phyloP scores from a whole-genome alignment of 2,113 vertebrate species.

The Hemicordylus capensis region DNA sequence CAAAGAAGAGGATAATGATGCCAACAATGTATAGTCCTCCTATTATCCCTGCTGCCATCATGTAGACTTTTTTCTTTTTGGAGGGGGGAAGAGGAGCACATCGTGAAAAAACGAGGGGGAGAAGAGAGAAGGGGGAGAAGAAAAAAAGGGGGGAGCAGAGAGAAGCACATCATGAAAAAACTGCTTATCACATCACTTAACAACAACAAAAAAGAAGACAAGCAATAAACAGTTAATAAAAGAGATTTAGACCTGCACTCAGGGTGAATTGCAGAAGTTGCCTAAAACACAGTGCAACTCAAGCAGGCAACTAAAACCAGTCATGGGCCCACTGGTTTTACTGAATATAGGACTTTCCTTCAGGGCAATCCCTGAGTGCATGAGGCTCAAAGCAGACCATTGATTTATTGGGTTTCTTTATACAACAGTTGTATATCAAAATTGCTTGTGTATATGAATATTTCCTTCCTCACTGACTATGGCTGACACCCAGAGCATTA shows the following conservation, averaged over 20 bases:
- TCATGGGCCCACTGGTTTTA: too few relatives aligned
- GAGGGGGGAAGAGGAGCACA: conserved; percentile 47
- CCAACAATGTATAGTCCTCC: conserved; percentile 88
- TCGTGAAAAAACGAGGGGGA: background rate
- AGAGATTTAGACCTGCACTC: background rate
- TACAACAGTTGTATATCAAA: too few relatives aligned
- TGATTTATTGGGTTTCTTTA: too few relatives aligned
- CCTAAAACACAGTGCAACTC: too few relatives aligned
- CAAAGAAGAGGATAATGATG: conserved; percentile 84
- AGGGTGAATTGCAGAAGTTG: background rate
- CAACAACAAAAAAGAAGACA: background rate
- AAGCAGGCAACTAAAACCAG: background rate
- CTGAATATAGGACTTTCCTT: too few relatives aligned
- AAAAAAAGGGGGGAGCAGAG: too few relatives aligned
- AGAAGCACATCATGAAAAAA: background rate
- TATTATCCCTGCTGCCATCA: conserved; percentile 88
- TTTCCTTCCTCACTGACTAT: too few relatives aligned
- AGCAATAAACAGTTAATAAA: background rate
- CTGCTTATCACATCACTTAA: background rate
- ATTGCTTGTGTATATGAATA: too few relatives aligned
- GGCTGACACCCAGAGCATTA: too few relatives aligned
- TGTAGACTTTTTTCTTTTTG: conserved; percentile 87
- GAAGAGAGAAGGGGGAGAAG: background rate
- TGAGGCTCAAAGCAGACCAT: too few relatives aligned
- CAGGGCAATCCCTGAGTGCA: too few relatives aligned